Conservation (phyloP, 2,113 vertebrate species). For the Anoplopoma fimbria region DNA sequence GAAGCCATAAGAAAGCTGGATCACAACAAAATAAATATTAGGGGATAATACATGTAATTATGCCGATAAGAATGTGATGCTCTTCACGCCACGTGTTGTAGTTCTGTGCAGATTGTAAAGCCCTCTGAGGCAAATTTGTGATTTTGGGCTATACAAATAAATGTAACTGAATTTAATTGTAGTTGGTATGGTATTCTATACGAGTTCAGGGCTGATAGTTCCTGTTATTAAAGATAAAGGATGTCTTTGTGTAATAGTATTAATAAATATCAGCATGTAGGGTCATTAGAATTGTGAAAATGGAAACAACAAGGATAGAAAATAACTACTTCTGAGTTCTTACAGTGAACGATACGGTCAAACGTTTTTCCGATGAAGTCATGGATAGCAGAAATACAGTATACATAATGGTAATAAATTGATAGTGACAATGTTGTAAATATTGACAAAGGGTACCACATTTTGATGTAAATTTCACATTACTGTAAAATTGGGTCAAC, state of each 20-base stretch:
- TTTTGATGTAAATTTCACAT: neutral
- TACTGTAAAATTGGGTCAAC: conserved; percentile 13
- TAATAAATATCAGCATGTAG: neutral
- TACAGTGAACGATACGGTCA: neutral
- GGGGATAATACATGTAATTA: neutral
- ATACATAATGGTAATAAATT: neutral
- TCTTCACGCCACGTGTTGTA: neutral
- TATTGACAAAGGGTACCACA: neutral
- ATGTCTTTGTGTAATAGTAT: neutral
- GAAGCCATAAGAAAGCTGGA: neutral
- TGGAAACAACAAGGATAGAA: neutral
- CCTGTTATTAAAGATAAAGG: neutral
- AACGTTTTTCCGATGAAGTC: neutral
- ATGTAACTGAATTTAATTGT: neutral
- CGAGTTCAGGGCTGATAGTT: neutral
- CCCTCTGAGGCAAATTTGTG: neutral
- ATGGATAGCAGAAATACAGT: neutral
- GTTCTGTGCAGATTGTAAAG: too few relatives aligned
- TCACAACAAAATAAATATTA: neutral
- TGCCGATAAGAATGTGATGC: neutral
- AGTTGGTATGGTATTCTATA: neutral
- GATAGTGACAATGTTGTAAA: neutral
- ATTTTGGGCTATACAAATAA: neutral
- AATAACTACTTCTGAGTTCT: neutral
- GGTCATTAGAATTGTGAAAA: neutral